Conservation (phyloP, 2,888 invertebrate species). For the Ariolimax columbianus region DNA sequence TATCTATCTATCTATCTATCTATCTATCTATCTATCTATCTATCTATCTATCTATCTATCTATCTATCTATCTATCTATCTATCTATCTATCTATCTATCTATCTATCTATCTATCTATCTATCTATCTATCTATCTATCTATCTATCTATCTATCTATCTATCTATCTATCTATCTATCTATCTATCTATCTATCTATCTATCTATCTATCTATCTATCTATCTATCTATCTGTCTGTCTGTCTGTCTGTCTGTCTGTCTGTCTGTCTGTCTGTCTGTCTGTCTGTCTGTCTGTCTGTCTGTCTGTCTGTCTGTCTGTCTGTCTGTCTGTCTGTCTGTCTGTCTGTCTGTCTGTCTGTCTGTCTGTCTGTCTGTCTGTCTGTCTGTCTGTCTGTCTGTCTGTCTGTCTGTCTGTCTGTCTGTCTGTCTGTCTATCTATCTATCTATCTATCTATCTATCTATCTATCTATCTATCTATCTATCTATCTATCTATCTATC, state of each 20-base stretch:
- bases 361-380: constrained; percentile 8
- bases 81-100: not conserved
- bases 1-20: not conserved
- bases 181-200: not conserved
- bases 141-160: not conserved
- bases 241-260: constrained; percentile 21
- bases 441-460: no score
- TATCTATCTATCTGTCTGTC: constrained; percentile 7
- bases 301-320: not conserved
- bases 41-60: not conserved
- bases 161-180: constrained; percentile 7
- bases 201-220: constrained; percentile 6
- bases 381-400: not conserved
- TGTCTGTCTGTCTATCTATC: no score
- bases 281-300: not conserved
- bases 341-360: not conserved
- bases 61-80: not conserved
- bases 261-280: constrained; percentile 5
- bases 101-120: not conserved
- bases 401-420: no score
- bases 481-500: no score
- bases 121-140: not conserved
- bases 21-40: not conserved
- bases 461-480: no score
- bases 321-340: not conserved